A percentile compares a stretch with the other conserved stretches of the same genome.
These are phyloP conservation scores for Corbicula japonica DNA, from an alignment of 2,888 invertebrate genomes.

Conservation along the genomic window DNA sequence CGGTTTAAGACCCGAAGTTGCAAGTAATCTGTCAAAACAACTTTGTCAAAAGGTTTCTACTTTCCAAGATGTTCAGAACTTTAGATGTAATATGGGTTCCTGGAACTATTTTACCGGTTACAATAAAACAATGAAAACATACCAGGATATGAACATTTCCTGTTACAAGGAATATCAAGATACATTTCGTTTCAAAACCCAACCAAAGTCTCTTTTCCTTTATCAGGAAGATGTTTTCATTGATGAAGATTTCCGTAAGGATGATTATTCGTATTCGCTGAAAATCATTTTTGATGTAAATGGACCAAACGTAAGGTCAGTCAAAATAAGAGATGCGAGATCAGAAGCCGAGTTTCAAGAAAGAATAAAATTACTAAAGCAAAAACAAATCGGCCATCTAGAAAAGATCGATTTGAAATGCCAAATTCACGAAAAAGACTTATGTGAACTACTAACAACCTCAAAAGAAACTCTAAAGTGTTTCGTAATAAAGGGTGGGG, in stretches of 20 bases:
- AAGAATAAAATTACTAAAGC: neutral
- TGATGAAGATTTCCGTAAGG: neutral
- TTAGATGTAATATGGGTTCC: no score
- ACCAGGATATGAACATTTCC: no score
- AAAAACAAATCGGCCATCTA: neutral
- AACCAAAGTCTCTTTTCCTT: neutral
- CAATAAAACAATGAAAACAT: no score
- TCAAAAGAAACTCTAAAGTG: neutral
- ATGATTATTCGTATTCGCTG: neutral
- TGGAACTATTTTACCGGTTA: no score
- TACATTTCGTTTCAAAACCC: no score
- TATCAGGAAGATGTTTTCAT: slow-evolving; percentile 1
- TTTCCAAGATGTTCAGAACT: no score
- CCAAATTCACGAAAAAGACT: neutral
- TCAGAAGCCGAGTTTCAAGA: neutral
- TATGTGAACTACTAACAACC: neutral
- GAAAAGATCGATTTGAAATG: slow-evolving; percentile 10
- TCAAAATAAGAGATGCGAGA: slow-evolving; percentile 1
- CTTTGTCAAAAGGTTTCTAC: no score
- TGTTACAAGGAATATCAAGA: no score
- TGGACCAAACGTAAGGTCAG: neutral
- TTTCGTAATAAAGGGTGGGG: slow-evolving; percentile 13
- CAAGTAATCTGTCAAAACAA: no score
- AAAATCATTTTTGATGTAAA: neutral
- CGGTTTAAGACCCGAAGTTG: no score